A percentile compares a stretch with the other conserved stretches of the same genome.
Evolutionary conservation across 2,113 vertebrate species (phyloP).

Genomic region (Pavo muticus): DNA sequence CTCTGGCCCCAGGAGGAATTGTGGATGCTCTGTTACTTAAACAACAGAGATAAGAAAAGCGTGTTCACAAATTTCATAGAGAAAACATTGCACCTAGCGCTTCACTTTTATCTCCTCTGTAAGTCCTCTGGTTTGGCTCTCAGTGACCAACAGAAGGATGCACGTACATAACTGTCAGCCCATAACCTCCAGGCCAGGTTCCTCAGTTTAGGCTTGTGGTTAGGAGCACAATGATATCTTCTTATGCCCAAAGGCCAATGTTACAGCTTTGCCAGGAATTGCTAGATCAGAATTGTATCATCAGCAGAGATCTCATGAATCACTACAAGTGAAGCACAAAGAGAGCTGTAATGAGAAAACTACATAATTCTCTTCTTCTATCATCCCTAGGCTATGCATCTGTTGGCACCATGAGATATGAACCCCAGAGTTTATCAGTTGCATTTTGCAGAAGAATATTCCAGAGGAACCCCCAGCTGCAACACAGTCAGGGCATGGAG

Average conservation of each 20-base stretch:
- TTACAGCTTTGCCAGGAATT: not conserved
- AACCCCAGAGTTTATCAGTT: not conserved
- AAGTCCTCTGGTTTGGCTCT: not conserved
- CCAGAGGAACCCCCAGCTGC: not conserved
- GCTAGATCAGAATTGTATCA: not conserved
- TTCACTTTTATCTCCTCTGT: not conserved
- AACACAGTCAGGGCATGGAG: not conserved
- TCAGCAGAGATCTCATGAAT: not conserved
- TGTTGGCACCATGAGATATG: not conserved
- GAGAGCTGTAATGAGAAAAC: not conserved
- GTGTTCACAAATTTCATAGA: not conserved
- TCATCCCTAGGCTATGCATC: not conserved
- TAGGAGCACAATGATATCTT: not conserved
- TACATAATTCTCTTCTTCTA: not conserved
- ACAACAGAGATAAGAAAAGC: not conserved
- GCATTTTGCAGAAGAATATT: constrained; percentile 22
- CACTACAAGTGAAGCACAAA: not conserved
- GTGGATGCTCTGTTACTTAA: not conserved
- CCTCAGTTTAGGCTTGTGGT: not conserved
- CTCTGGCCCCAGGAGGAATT: not conserved
- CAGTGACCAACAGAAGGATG: not conserved
- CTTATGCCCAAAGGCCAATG: not conserved
- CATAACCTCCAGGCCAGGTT: not conserved
- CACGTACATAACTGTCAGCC: not conserved
- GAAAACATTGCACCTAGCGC: not conserved